Evolutionary conservation across 2,888 invertebrate genomes (phyloP).

Genomic region (Scaptomyza tumidula): DNA sequence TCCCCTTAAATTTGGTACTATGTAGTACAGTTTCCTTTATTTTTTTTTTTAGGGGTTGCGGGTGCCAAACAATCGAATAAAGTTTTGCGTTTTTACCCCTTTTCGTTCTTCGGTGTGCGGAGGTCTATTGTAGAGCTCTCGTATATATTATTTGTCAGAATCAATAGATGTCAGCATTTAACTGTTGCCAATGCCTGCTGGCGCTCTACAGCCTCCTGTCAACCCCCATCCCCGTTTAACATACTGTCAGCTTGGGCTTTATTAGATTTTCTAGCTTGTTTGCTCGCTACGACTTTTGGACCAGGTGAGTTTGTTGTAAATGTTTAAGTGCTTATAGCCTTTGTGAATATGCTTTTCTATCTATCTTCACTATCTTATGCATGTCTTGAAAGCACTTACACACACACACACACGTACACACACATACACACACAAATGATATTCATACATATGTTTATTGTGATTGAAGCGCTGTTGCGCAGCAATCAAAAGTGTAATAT

Average conservation of each 20-base stretch:
- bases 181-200: constrained; percentile 62
- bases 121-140: not conserved
- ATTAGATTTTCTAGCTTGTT: constrained; percentile 44
- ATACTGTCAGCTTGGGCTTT: constrained; percentile 45
- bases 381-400: constrained; percentile 17
- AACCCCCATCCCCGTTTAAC: not conserved
- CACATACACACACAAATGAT: constrained; percentile 19
- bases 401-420: constrained; percentile 14
- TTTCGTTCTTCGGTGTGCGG: not conserved
- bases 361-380: constrained; percentile 23
- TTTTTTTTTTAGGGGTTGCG: constrained; percentile 28
- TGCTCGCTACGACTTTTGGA: constrained; percentile 6
- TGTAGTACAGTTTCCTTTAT: constrained; percentile 1
- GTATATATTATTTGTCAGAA: constrained; percentile 66
- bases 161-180: constrained; percentile 74
- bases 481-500: constrained; percentile 42
- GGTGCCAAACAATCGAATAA: constrained; percentile 60
- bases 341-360: constrained; percentile 10
- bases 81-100: constrained; percentile 49
- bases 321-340: constrained; percentile 1
- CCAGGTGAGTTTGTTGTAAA: constrained; percentile 42
- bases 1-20: not conserved
- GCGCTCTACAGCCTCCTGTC: constrained; percentile 4
- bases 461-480: constrained; percentile 40
- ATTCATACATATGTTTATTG: constrained; percentile 50